phyloP scores from a whole-genome alignment of 2,113 vertebrate genomes.

The Sylvia atricapilla region DNA sequence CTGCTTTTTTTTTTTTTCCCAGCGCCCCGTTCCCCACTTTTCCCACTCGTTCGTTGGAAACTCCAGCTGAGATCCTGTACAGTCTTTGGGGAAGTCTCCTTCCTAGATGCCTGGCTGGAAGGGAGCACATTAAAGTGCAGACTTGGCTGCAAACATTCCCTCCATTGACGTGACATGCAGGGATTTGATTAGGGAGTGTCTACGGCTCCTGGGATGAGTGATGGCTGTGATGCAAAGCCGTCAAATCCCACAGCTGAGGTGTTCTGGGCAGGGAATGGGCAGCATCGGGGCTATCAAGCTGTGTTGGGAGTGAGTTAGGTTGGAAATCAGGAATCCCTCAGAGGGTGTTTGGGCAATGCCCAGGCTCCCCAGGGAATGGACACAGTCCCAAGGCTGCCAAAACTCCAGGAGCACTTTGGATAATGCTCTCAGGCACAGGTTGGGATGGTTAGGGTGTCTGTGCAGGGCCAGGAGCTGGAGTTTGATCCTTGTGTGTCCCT shows the following conservation, averaged over 20 bases:
- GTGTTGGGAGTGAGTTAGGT: rapidly evolving
- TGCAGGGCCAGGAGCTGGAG: not conserved
- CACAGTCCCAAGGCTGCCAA: rapidly evolving
- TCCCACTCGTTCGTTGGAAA: not conserved
- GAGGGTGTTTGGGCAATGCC: rapidly evolving
- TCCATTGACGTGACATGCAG: not conserved
- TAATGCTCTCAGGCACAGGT: rapidly evolving
- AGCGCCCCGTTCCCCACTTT: not conserved
- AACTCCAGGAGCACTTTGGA: rapidly evolving
- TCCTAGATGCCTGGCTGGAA: constrained; percentile 1
- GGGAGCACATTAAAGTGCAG: not conserved
- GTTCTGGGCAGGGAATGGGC: not conserved
- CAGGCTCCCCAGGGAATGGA: not conserved
- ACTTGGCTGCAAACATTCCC: not conserved
- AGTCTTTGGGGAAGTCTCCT: not conserved
- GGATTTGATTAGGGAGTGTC: not conserved
- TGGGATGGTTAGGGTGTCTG: not conserved
- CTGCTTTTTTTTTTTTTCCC: constrained; percentile 34
- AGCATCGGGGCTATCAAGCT: too few relatives aligned
- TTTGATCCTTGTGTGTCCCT: not conserved
- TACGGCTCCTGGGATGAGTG: not conserved
- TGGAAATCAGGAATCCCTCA: not conserved
- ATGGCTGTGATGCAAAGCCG: not conserved
- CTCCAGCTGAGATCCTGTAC: not conserved
- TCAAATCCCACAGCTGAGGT: not conserved